Evolutionary conservation across 2,113 vertebrate genomes (phyloP).

Genomic region (Phalacrocorax aristotelis): DNA sequence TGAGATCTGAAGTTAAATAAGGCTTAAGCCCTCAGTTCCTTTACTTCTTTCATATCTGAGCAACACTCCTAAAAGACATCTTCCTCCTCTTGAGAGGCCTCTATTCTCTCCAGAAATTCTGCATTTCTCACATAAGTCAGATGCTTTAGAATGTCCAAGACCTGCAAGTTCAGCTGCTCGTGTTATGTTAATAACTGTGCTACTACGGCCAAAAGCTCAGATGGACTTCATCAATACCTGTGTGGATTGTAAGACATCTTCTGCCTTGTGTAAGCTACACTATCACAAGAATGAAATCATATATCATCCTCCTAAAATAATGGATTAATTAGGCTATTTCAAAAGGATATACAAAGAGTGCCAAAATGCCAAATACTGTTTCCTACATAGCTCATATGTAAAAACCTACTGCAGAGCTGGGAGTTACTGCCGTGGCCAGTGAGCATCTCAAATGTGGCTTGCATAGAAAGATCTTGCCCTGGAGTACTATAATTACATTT

Average conservation of each 20-base stretch:
- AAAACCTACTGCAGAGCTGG: background rate
- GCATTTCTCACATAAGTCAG: background rate
- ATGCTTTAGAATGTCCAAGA: background rate
- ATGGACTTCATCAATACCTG: background rate
- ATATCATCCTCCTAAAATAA: background rate
- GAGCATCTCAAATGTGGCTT: background rate
- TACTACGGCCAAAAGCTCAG: background rate
- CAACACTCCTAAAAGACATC: background rate
- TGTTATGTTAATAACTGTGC: background rate
- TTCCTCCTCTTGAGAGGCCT: background rate
- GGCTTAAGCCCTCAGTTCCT: background rate
- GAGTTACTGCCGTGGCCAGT: background rate
- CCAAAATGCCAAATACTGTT: background rate
- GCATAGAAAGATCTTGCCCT: background rate
- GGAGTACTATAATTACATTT: background rate
- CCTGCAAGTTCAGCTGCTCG: background rate
- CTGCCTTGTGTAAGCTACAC: background rate
- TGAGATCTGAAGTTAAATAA: background rate
- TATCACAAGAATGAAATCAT: background rate
- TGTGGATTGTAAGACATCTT: background rate
- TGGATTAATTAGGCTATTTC: rapidly evolving
- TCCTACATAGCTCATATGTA: background rate
- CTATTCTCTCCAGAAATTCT: background rate
- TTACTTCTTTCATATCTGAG: background rate
- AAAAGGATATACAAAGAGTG: background rate